Evolutionary conservation across 2,888 invertebrate genomes (phyloP), one percentile per base, ranked within the genome.

Genomic region (Xestia ashworthii): DNA sequence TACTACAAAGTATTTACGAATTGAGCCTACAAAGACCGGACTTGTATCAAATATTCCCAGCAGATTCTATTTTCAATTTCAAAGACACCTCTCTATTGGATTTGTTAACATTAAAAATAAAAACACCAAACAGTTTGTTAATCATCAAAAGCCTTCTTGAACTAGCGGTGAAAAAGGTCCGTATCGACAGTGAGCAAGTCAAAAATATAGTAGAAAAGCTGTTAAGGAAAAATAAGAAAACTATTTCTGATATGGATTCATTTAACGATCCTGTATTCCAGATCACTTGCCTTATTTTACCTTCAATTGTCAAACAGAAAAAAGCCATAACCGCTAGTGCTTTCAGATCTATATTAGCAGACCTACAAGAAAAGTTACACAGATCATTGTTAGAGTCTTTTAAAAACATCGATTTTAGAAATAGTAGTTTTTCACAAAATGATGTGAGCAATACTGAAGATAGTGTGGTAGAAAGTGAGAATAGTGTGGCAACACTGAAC

Each of bases 351-450:
- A 95, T 96, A 76, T 89, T 96, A 85, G 95, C 96, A 0, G 93
- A 95, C 78, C 82, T 96, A 81, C 96, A 96, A 91, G 96, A 96
- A 76, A 94, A 95, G 85, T 82, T 96, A 67, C 95, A 96, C 76
- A 92, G 91, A 71, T 88, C 91, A 1, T 89, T 96, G 85, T 83
- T 96, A 14, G 91, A 95, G 71, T 92, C 94, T 0, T 95, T 96
- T 71, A 95, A 93, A 91, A 94, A 91, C 74, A 92, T 96, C 0
- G 91, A 95, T 89, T 96, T 96, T 87, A 82, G 71, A 32, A 89
- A 89, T 87, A 84, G 83, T 89, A 91, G 78, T 85, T 86, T 91
- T 80, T 80, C 85, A 48, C 58, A 62, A 5, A 77, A 85, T 44
- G 83, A 86, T 5, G 66, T 85, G 90, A 90, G 91, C 84, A 94